Evolutionary conservation across 2,113 vertebrate species (phyloP), one percentile per base, ranked within the genome.

Genomic region (Chrysochloris asiatica): DNA sequence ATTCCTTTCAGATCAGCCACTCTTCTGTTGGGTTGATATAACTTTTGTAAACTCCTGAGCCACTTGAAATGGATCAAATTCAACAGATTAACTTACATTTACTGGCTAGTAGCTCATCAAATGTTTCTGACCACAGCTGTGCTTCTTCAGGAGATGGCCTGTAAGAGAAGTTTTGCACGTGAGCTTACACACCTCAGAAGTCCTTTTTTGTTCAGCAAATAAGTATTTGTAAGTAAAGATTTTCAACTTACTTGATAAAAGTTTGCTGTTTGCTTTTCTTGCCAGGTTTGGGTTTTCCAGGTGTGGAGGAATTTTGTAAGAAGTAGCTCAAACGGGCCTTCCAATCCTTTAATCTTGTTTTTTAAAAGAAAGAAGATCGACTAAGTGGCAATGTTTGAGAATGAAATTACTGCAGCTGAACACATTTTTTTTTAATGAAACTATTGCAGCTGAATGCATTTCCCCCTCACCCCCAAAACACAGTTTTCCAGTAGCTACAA

Each of bases 141-240:
- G 98, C 98, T 96, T 99, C 99, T 93, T 99, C 98, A 22, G 97
- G 97, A 4, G 97, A 98, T 52, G 98, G 98, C 91, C 99, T 99
- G 97, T 79, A 80, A 89, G 87, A 71, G 67, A 95, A 24, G 93
- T 45, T 82, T 2, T 0, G 4, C 41, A 17, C 0, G 12, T 96
- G 14, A 96, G 88, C 63, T 67, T 8, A 21, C 5, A 52, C 0
- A 8, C 10, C 4, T 72, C 1, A 86, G 45, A 26, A 13, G 47
- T 14, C 24, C 2, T 85, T 54, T 71, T 85, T 48, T 48, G 41
- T 69, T 24, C 10, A 33, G 81, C 48, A 86, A 16, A 36, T 33
- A 75, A 43, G 3, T 13, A 8, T 17, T 69, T 13, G 33, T 54
- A 89, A 71, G 13, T n/a, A 61, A 30, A 43, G 75, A 54, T 75